Conservation (phyloP, 2,888 invertebrate species). For the Cheilosia soror region DNA sequence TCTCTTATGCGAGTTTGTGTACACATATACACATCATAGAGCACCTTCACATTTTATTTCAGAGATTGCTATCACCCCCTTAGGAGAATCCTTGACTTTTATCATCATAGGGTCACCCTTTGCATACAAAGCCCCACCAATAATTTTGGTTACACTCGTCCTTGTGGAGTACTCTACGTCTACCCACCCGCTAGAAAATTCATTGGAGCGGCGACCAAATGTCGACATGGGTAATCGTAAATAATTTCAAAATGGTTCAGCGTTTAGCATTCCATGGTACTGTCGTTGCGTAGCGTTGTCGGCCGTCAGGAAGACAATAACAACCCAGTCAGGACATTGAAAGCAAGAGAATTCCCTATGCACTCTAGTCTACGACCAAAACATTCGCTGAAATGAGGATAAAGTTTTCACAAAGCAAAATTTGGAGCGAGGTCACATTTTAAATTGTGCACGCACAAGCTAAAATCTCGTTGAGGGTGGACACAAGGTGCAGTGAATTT, state of each 20-base stretch:
- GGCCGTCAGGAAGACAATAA: slow-evolving; percentile 26
- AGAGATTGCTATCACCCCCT: background rate
- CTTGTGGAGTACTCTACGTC: slow-evolving; percentile 4
- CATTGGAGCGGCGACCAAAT: slow-evolving; percentile 71
- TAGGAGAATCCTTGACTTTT: slow-evolving; percentile 14
- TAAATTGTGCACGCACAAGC: slow-evolving; percentile 49
- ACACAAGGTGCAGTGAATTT: background rate
- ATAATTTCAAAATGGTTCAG: slow-evolving; percentile 61
- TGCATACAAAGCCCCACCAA: background rate
- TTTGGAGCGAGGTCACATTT: slow-evolving; percentile 59
- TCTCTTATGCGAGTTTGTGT: too few species aligned
- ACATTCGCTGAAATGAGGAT: slow-evolving; percentile 39
- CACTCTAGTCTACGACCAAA: slow-evolving; percentile 24
- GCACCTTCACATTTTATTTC: background rate
- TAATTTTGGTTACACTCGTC: slow-evolving; percentile 40
- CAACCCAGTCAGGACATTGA: slow-evolving; percentile 35
- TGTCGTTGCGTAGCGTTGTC: background rate
- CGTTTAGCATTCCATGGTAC: slow-evolving; percentile 55
- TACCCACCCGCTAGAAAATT: slow-evolving; percentile 39
- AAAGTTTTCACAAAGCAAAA: slow-evolving; percentile 46
- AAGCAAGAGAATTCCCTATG: slow-evolving; percentile 44
- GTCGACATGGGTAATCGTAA: slow-evolving; percentile 70
- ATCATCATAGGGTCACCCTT: background rate
- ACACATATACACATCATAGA: too few species aligned
- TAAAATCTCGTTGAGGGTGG: slow-evolving; percentile 32